Evolutionary conservation across 2,113 vertebrate genomes (phyloP), one percentile per base, ranked within the genome.

Genomic region (Oryctolagus cuniculus): DNA sequence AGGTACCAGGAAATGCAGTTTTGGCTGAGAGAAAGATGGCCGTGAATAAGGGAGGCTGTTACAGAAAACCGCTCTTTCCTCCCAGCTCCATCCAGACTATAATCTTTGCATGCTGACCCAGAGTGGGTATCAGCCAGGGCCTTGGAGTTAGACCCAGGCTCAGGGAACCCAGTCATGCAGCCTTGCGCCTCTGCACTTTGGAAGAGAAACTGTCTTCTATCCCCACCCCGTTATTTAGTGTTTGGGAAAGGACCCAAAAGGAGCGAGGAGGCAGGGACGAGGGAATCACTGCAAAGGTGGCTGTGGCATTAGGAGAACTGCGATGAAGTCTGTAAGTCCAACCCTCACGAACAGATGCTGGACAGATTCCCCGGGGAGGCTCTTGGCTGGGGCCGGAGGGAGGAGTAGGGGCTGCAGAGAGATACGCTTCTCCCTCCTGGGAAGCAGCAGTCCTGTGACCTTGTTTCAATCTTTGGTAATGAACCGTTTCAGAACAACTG

Each of bases 1-100:
- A 97, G 96, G 97, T 83, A 97, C 95, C 91, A 93, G 97, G 96
- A 97, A 97, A 94, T 82, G 49, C 49, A 88, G 92, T 89, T 88
- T 93, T 97, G 97, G 97, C 97, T 38, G 69, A 81, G 87, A 70
- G 34, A 19, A 53, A 31, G 36, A 77, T 13, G 29, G 90, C 78
- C 53, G 2, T 63, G 94, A 96, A 82, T 87, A 82, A 95, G 90
- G 75, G 55, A 85, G 17, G 74, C 92, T 94, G 84, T 91, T 96
- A 82, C 7, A 25, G 88, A 75, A 87, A 83, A 64, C 70, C 1
- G 5, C 34, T 72, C 64, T 79, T 96, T 36, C 55, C 10, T 34
- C 64, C 53, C 17, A 11, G 58, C 61, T 75, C 85, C 3, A 9
- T 3, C 34, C 75, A 84, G 95, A 51, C 69, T 69, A 73, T 12